phyloP scores from a whole-genome alignment of 2,113 vertebrate species.

The Pygoscelis antarcticus region DNA sequence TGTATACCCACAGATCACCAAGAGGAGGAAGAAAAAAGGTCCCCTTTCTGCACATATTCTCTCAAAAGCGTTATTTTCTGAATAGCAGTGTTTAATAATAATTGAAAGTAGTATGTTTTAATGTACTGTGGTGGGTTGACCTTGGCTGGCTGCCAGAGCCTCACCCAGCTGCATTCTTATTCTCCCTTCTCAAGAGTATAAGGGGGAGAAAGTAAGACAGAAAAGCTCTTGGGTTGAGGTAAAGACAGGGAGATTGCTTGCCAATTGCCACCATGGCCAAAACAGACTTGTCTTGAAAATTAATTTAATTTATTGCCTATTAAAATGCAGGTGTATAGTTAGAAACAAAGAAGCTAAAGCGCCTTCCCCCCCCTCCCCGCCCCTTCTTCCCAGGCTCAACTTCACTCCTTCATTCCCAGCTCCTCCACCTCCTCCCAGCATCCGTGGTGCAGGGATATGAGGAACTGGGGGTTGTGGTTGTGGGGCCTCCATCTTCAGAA shows the following conservation, averaged over 20 bases:
- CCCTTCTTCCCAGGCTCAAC: not conserved
- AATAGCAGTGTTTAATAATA: not conserved
- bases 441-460: not conserved
- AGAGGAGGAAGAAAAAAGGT: not conserved
- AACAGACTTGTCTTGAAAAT: not conserved
- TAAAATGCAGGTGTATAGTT: not conserved
- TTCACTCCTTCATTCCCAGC: not conserved
- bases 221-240: not conserved
- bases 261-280: not conserved
- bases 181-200: not conserved
- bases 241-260: not conserved
- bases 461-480: not conserved
- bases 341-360: not conserved
- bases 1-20: not conserved
- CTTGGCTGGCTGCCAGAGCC: not conserved
- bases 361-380: fast-evolving
- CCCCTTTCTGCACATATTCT: not conserved
- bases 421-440: not conserved
- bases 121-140: not conserved
- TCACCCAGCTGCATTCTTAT: not conserved
- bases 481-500: not conserved
- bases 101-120: not conserved
- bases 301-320: not conserved
- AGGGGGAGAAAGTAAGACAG: not conserved
- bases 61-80: not conserved